phyloP scores from a whole-genome alignment of 2,113 vertebrate genomes.

The Rattus norvegicus region GRCr8 NC_086028.1:88782501-88783000 shows the following conservation, averaged over 20 bases:
- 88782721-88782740: background rate
- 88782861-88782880: constrained; percentile 88
- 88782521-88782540: constrained; percentile 66
- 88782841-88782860: background rate
- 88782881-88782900: constrained; percentile 92
- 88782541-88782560: background rate
- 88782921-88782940: constrained; percentile 90
- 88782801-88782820: background rate
- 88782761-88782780: background rate
- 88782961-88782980: constrained; percentile 94
- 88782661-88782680: constrained; percentile 96
- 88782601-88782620: constrained; percentile 92
- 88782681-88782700: constrained; percentile 84
- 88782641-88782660: constrained; percentile 95
- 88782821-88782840: background rate
- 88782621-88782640: constrained; percentile 96
- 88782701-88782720: background rate
- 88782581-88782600: background rate
- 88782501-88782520: constrained; percentile 93
- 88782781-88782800: background rate
- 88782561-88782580: background rate
- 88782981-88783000: background rate
- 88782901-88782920: constrained; percentile 92
- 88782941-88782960: constrained; percentile 89
- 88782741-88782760: background rate